Evolutionary conservation across 2,888 invertebrate genomes (phyloP), one percentile per base, ranked within the genome.

Genomic region (Arctia plantaginis): DNA sequence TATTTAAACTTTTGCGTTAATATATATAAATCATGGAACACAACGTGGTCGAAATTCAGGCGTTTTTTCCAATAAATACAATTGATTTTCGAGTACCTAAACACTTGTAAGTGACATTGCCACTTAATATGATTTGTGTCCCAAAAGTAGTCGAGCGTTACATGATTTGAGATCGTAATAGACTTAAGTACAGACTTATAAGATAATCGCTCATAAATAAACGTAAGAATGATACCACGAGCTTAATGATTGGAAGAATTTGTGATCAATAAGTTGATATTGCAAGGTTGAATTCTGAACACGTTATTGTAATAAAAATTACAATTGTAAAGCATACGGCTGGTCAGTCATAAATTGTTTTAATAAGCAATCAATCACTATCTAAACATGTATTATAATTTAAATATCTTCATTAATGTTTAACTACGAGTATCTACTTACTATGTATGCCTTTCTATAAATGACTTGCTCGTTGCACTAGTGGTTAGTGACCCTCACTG

Each of bases 311-410:
- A 67, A 64, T 79, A 27, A 72, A 35, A 67, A 75, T 15, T 73
- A 55, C 55, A 7, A 18, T 39, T 74, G 51, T 62, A 71, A 65
- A 70, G 62, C 27, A 35, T 69, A 51, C 59, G 59, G 35, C 59
- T 55, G 71, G 30, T n/a, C 39, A 12, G 41, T 44, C 69, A 81
- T 81, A 83, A 75, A 77, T 47, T 77, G 20, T 51, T 30, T 59
- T 15, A 76, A 72, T 80, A 67, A 41, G 47, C 10, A 39, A 66
- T 69, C 66, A 69, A 71, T 75, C 70, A 64, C 64, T 35, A 83
- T 75, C 65, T 72, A 64, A 65, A 47, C 33, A 39, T 51, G 27
- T 59, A 18, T 4, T 30, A 30, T 4, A 62, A 27, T 62, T 62
- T 62, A 62, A 30, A 30, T 18, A 6, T 15, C 30, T 18, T 62